Evolutionary conservation across 2,113 vertebrate genomes (phyloP).

Genomic region (Ahaetulla prasina): DNA sequence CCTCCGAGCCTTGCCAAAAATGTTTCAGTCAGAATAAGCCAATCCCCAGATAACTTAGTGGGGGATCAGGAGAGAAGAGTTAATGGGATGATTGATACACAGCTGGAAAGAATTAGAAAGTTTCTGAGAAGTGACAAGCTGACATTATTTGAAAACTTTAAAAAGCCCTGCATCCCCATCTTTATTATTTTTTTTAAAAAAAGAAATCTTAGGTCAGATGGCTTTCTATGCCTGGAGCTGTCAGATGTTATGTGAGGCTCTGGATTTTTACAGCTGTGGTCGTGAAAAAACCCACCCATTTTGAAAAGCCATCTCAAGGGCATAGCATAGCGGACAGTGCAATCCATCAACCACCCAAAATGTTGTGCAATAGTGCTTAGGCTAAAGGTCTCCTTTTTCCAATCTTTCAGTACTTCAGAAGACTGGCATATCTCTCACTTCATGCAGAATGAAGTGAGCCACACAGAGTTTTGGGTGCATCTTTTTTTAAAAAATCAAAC

Average conservation of each 20-base stretch:
- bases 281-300: background rate
- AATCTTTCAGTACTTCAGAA: background rate
- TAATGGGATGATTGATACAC: constrained; percentile 74
- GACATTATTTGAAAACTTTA: constrained; percentile 37
- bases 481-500: background rate
- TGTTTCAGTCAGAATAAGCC: constrained; percentile 54
- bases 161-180: constrained; percentile 22
- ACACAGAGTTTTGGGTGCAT: background rate
- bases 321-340: background rate
- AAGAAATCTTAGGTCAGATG: constrained; percentile 26
- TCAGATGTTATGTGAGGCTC: constrained; percentile 22
- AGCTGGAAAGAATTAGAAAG: constrained; percentile 76
- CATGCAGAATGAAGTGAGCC: background rate
- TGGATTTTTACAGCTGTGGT: constrained; percentile 9
- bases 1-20: constrained; percentile 58
- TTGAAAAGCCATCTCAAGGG: background rate
- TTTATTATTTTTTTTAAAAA: background rate
- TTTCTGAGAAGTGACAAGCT: constrained; percentile 51
- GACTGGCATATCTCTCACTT: background rate
- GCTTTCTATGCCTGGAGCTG: constrained; percentile 33
- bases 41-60: constrained; percentile 61
- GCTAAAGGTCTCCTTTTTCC: background rate
- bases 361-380: background rate
- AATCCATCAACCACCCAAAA: background rate
- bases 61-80: constrained; percentile 68